These are phyloP conservation scores for Dicycla oo DNA, from an alignment of 2,888 invertebrate species.

Conservation along the genomic window DNA sequence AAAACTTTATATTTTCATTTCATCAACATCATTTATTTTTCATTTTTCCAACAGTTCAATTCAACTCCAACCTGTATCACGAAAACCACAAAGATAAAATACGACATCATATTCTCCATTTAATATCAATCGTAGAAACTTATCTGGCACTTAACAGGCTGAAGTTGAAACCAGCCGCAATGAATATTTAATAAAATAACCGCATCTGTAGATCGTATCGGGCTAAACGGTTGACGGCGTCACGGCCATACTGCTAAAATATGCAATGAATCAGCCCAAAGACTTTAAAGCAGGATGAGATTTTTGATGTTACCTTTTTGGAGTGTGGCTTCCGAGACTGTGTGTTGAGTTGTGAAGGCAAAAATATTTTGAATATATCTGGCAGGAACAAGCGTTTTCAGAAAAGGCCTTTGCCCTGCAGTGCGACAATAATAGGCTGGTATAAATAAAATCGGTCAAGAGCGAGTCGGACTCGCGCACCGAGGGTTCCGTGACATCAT, in stretches of 20 bases:
- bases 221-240: constrained; percentile 42
- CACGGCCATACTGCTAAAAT: constrained; percentile 49
- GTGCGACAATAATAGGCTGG: too few species aligned
- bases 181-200: constrained; percentile 63
- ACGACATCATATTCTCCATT: constrained; percentile 15
- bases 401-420: too few species aligned
- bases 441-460: too few species aligned
- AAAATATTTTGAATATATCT: not conserved
- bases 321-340: not conserved
- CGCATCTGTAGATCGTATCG: constrained; percentile 57
- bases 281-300: constrained; percentile 30
- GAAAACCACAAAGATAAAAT: constrained; percentile 10
- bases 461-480: too few species aligned
- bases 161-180: constrained; percentile 27
- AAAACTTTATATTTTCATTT: too few species aligned
- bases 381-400: not conserved
- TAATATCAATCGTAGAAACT: constrained; percentile 37
- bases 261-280: constrained; percentile 47
- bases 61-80: not conserved
- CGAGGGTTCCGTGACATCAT: too few species aligned
- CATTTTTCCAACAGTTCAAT: not conserved
- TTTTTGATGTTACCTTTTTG: constrained; percentile 34
- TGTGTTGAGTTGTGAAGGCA: not conserved
- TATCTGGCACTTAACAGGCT: constrained; percentile 39
- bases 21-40: too few species aligned